A percentile compares a stretch with the other conserved stretches of the same genome.
These are phyloP conservation scores for Chymomyza amoena DNA, from an alignment of 2,888 invertebrate species.

Conservation along the genomic window DNA sequence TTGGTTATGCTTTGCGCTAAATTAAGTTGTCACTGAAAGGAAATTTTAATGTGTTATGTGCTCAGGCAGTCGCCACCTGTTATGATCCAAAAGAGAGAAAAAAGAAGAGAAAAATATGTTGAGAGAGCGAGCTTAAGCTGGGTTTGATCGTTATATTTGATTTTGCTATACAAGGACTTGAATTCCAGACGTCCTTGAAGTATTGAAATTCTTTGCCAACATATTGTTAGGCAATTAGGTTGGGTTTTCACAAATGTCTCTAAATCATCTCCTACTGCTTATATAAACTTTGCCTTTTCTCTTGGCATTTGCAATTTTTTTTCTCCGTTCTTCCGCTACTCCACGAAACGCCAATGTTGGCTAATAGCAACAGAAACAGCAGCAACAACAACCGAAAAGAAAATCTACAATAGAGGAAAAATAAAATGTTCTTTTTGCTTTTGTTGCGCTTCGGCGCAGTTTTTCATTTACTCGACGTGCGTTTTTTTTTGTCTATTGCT, in stretches of 20 bases:
- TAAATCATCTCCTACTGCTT: conserved; percentile 29
- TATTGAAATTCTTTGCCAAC: too few species aligned
- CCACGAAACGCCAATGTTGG: neutral
- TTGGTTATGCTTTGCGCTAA: conserved; percentile 58
- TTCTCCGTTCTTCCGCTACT: neutral
- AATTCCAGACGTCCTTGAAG: too few species aligned
- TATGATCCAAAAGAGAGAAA: conserved; percentile 24
- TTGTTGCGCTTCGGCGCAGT: conserved; percentile 15
- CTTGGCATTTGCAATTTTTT: conserved; percentile 13
- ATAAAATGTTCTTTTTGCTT: conserved; percentile 1
- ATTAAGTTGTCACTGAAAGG: conserved; percentile 55
- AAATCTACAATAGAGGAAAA: neutral
- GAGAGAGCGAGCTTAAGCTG: conserved; percentile 2
- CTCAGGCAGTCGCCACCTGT: conserved; percentile 53
- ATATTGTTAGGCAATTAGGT: too few species aligned
- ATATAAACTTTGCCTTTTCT: conserved; percentile 48
- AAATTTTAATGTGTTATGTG: conserved; percentile 18
- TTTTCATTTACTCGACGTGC: neutral
- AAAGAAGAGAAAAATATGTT: neutral
- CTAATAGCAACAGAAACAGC: neutral
- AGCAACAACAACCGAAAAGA: neutral
- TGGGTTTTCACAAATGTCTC: too few species aligned
- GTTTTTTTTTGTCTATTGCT: conserved; percentile 8
- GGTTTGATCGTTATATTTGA: too few species aligned
- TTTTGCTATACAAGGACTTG: too few species aligned